Percentiles rank a stretch among this genome's conserved stretches.
Conservation (phyloP, 2,797 vertebrate species). For the Nyctibius grandis region DNA sequence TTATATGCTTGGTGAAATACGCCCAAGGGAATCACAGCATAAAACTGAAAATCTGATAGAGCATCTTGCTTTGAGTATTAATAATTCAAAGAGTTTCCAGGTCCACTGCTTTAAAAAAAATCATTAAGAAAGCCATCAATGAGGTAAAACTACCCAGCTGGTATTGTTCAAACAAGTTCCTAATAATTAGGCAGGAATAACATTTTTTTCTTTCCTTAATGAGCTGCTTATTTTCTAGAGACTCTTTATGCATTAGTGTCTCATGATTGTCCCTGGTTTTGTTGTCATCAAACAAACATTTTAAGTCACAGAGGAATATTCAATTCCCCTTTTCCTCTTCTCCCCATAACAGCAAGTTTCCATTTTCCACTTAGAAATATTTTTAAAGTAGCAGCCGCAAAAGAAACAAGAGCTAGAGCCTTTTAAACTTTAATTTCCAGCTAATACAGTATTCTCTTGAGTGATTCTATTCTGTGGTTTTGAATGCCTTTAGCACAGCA, state of each 20-base stretch:
- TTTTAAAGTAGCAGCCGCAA: background rate
- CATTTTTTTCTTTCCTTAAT: background rate
- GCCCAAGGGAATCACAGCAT: background rate
- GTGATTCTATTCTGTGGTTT: background rate
- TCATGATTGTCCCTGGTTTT: background rate
- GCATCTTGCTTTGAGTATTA: background rate
- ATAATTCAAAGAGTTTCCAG: background rate
- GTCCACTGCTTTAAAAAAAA: background rate
- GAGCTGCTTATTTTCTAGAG: background rate
- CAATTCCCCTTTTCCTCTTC: background rate
- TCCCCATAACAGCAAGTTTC: background rate
- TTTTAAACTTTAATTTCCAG: constrained; percentile 19
- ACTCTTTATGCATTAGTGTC: background rate
- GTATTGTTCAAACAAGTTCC: background rate
- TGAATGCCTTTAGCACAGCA: background rate
- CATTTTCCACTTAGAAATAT: background rate
- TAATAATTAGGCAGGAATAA: background rate
- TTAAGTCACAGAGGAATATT: background rate
- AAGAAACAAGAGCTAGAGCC: background rate
- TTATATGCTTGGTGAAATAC: background rate
- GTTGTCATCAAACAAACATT: background rate
- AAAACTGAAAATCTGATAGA: background rate
- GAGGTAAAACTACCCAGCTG: background rate
- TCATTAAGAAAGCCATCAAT: background rate
- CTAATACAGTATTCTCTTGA: background rate